Base-by-base conservation (phyloP, 1,140 invertebrate species). In the Drosophila lini region DNA sequence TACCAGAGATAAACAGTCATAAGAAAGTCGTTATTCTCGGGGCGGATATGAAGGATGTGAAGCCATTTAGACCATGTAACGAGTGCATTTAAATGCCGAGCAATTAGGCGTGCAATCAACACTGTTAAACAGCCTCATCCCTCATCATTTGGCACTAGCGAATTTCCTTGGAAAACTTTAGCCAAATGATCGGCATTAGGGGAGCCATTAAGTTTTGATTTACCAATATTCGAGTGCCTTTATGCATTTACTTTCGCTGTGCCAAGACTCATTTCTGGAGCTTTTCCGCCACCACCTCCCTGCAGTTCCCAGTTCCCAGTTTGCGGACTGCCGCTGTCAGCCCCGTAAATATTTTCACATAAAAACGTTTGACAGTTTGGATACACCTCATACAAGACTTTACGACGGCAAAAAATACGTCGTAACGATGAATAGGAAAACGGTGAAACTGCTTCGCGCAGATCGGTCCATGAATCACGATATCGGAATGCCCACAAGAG, bases 1-100 rank as follows among this genome's bases (percentile, higher is more conserved):
- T 78, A 32, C 45, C 42, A 56, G 50, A 69, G 83, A 88, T 88
- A 89, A 83, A 83, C 80, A 89, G 45, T 42, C 71, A 67, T 77
- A 65, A 55, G 48, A 77, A 77, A 78, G 64, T 69, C 75, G 64
- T 78, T 78, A 78, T 78, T 32, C 47, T 13, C 13, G 41, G 9
- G 59, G 59, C 73, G 58, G 59, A 74, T 75, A 38, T 41, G 47
- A 74, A 22, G 58, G 44, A 40, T 74, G 38, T 36, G 41, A 42
- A 61, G 40, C 55, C 36, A 68, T 52, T 52, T 48, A 22, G 62
- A 53, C 60, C 61, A 19, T 53, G 61, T 67, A 65, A 68, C 59
- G 59, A 68, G 58, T 48, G 32, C 58, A 38, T 41, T 62, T 11
- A 32, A 52, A 64, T 65, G 13, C 60, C n/a, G 15, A 38, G 41